These are phyloP conservation scores for Mohoua ochrocephala DNA, from an alignment of 2,113 vertebrate genomes.

Conservation along the genomic window DNA sequence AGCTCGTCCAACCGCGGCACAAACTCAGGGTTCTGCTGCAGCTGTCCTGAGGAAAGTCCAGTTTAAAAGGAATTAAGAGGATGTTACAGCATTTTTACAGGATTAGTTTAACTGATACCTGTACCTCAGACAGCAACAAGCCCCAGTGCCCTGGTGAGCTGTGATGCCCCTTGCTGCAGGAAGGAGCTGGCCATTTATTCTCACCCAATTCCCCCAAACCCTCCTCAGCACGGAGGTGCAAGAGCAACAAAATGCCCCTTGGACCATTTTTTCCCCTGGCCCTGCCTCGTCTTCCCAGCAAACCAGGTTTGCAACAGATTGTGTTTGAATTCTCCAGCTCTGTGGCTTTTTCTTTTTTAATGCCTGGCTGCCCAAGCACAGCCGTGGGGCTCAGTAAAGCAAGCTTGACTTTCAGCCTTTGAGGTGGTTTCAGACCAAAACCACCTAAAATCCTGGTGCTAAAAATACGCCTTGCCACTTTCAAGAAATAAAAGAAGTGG, in stretches of 20 bases:
- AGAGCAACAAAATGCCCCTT: background rate
- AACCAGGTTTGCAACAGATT: background rate
- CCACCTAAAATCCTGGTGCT: background rate
- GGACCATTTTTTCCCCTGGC: background rate
- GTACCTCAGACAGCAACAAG: background rate
- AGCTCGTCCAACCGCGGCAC: background rate
- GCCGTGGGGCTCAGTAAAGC: background rate
- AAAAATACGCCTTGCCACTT: background rate
- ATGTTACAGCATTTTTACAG: background rate
- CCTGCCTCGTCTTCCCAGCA: background rate
- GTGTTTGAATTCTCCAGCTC: background rate
- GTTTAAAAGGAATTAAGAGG: background rate
- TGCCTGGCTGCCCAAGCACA: background rate
- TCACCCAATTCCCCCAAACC: background rate
- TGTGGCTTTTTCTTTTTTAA: background rate
- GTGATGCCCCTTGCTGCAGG: background rate
- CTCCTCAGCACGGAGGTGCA: background rate
- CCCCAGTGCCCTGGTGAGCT: background rate
- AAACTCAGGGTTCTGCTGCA: background rate
- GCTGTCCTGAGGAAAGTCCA: background rate
- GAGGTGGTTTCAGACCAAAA: background rate
- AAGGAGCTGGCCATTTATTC: background rate
- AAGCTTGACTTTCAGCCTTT: background rate
- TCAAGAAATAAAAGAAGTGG: background rate
- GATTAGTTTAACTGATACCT: background rate